Evolutionary conservation across 2,113 vertebrate genomes (phyloP).

Genomic region (Stegastes partitus): DNA sequence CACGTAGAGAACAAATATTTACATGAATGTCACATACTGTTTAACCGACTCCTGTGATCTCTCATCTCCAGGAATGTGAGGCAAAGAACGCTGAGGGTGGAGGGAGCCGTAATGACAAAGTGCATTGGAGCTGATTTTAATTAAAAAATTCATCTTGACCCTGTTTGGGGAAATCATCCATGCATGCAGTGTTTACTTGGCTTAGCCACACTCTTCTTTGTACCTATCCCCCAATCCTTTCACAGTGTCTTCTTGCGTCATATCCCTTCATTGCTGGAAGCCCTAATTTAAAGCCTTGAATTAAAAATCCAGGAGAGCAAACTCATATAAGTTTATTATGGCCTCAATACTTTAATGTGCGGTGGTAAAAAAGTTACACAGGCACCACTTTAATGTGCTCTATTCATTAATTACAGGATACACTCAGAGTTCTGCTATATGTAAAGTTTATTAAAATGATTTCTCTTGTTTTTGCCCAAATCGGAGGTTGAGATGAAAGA

Average conservation of each 20-base stretch:
- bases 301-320: conserved; percentile 60
- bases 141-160: conserved; percentile 44
- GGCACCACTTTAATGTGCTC: conserved; percentile 51
- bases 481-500: conserved; percentile 1
- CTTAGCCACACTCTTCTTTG: conserved; percentile 40
- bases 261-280: conserved; percentile 54
- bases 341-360: conserved; percentile 61
- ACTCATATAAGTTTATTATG: conserved; percentile 65
- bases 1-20: background rate
- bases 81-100: conserved; percentile 7
- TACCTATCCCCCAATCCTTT: conserved; percentile 28
- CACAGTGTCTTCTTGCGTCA: conserved; percentile 36
- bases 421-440: conserved; percentile 23
- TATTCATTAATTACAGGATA: conserved; percentile 59
- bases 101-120: conserved; percentile 33
- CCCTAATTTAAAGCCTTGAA: conserved; percentile 63
- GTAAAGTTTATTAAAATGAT: conserved; percentile 18
- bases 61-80: conserved; percentile 22
- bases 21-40: conserved; percentile 26
- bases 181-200: conserved; percentile 63
- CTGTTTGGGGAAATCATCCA: conserved; percentile 55
- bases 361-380: conserved; percentile 62
- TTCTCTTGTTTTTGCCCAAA: background rate
- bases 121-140: conserved; percentile 34
- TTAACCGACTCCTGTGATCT: conserved; percentile 27